phyloP scores from a whole-genome alignment of 2,113 vertebrate species.

The Chascanopsetta lugubris region DNA sequence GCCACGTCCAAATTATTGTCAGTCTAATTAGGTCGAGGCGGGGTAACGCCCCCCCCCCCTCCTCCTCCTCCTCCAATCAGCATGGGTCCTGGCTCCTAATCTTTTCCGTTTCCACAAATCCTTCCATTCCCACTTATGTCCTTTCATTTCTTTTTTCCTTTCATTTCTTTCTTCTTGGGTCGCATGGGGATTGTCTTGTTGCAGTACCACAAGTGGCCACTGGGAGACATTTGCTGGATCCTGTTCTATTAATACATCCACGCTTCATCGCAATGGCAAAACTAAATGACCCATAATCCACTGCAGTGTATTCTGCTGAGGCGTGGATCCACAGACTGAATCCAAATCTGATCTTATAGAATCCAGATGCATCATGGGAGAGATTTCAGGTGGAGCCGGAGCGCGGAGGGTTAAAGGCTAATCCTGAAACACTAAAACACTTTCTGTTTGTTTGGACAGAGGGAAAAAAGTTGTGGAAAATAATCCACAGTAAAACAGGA shows the following conservation, averaged over 20 bases:
- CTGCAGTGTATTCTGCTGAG: no score
- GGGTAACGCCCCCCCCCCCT: no score
- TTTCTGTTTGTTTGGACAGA: constrained; percentile 2
- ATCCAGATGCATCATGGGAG: constrained; percentile 29
- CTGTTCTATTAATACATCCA: no score
- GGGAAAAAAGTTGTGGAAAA: constrained; percentile 17
- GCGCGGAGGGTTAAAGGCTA: constrained; percentile 48
- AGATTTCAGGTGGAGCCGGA: constrained; percentile 34
- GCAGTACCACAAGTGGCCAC: no score
- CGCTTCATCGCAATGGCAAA: no score
- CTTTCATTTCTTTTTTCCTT: background rate
- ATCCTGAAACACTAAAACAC: constrained; percentile 27
- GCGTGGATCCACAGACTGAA: background rate
- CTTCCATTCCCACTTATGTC: background rate
- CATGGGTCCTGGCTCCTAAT: background rate
- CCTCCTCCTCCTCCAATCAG: background rate
- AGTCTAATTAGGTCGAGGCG: constrained; percentile 1
- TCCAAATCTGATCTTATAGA: constrained; percentile 27
- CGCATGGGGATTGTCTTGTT: no score
- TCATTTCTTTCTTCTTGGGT: no score
- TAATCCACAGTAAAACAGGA: constrained; percentile 49
- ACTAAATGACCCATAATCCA: no score
- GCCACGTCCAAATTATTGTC: background rate
- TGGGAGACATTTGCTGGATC: no score
- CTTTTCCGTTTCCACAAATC: constrained; percentile 2